Evolutionary conservation across 2,888 invertebrate genomes (phyloP).

Genomic region (Lochmaea crataegi): DNA sequence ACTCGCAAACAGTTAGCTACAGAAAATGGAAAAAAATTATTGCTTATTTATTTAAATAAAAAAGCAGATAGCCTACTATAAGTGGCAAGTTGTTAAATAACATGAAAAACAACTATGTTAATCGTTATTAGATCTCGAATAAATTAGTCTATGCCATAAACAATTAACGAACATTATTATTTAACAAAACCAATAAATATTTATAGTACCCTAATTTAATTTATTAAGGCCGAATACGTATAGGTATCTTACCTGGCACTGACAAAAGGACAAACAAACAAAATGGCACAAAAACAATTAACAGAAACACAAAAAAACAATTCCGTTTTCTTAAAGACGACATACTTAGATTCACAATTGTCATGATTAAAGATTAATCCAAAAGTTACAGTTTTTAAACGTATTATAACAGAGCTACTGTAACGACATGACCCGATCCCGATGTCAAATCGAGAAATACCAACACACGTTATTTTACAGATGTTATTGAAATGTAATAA

Average conservation of each 20-base stretch:
- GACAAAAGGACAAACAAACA: conserved; percentile 68
- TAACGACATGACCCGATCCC: background rate
- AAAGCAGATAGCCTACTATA: too few species aligned
- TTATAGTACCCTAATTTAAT: too few species aligned
- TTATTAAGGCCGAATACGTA: too few species aligned
- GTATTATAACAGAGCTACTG: background rate
- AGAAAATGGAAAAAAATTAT: too few species aligned
- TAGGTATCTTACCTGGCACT: conserved; percentile 65
- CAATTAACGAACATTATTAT: too few species aligned
- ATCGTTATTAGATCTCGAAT: too few species aligned
- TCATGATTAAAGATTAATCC: conserved; percentile 53
- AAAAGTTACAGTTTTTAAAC: background rate
- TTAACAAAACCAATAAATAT: too few species aligned
- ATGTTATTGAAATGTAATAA: conserved; percentile 3
- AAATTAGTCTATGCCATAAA: too few species aligned
- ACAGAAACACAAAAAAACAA: conserved; percentile 69
- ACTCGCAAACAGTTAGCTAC: too few species aligned
- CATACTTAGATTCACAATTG: conserved; percentile 60
- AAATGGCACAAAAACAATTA: conserved; percentile 70
- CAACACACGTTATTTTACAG: conserved; percentile 24
- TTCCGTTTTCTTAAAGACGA: conserved; percentile 69
- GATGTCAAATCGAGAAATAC: conserved; percentile 10
- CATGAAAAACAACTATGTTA: too few species aligned
- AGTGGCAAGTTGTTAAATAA: too few species aligned
- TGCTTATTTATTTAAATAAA: too few species aligned